Evolutionary conservation across 2,888 invertebrate genomes (phyloP).

Genomic region (Prenolepis imparis): DNA sequence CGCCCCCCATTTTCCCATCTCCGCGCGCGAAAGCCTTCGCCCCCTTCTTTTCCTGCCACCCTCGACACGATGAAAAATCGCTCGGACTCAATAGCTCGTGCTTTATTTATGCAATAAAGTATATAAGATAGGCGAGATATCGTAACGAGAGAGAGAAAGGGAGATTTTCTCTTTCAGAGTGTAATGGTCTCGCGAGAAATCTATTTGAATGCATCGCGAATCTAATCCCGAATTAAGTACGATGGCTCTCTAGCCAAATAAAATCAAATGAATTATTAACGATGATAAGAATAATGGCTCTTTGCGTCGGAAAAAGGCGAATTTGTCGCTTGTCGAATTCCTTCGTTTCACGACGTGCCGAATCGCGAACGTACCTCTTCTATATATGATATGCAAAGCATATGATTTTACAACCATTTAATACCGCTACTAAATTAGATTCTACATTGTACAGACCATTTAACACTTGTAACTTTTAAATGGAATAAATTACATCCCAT

Average conservation of each 20-base stretch:
- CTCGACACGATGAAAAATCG: constrained; percentile 26
- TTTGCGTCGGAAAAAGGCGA: constrained; percentile 13
- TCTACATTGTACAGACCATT: neutral
- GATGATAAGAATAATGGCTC: constrained; percentile 33
- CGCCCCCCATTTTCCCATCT: neutral
- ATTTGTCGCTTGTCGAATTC: neutral
- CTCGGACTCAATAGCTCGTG: constrained; percentile 39
- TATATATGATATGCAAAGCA: neutral
- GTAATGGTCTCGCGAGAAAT: constrained; percentile 40
- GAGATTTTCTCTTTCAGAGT: constrained; percentile 30
- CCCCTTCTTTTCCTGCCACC: neutral
- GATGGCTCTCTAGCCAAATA: constrained; percentile 11
- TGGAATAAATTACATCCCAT: neutral
- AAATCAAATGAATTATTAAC: constrained; percentile 48
- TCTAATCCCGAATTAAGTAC: constrained; percentile 44
- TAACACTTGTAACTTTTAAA: constrained; percentile 7
- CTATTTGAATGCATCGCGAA: constrained; percentile 34
- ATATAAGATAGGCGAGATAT: constrained; percentile 9
- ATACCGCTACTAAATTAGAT: constrained; percentile 1
- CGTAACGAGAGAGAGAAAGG: constrained; percentile 32
- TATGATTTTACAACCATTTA: neutral
- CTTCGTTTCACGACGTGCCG: neutral
- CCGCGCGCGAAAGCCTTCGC: neutral
- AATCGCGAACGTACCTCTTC: neutral
- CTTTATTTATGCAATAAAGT: constrained; percentile 50